phyloP scores from a whole-genome alignment of 2,888 invertebrate species.

The Merodon equestris region DNA sequence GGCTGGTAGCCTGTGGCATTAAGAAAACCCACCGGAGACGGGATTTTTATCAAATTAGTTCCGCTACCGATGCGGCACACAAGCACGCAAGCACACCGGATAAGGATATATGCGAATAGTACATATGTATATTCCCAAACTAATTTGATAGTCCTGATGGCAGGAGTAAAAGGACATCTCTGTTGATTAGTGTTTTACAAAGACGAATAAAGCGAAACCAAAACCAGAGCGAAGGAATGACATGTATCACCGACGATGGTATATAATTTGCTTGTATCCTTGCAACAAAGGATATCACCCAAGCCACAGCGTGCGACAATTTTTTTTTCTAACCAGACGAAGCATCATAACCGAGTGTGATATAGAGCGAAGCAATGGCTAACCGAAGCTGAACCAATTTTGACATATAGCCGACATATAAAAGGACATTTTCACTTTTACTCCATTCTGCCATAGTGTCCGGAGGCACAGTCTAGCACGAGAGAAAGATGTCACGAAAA shows the following conservation, averaged over 20 bases:
- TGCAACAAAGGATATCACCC: slow-evolving; percentile 32
- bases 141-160: slow-evolving; percentile 60
- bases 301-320: slow-evolving; percentile 38
- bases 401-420: slow-evolving; percentile 63
- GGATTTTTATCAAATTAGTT: slow-evolving; percentile 68
- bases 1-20: slow-evolving; percentile 15
- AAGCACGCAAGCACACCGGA: no score
- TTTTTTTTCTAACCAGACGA: slow-evolving; percentile 27
- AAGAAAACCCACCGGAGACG: slow-evolving; percentile 61
- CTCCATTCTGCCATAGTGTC: slow-evolving; percentile 28
- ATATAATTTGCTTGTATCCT: slow-evolving; percentile 13
- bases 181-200: slow-evolving; percentile 52
- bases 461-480: slow-evolving; percentile 25
- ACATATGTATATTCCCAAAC: slow-evolving; percentile 26
- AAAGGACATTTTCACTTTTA: slow-evolving; percentile 57
- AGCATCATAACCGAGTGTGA: slow-evolving; percentile 4
- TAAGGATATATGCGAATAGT: not conserved
- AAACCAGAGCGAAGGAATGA: slow-evolving; percentile 37
- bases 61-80: slow-evolving; percentile 28
- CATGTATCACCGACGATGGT: slow-evolving; percentile 51
- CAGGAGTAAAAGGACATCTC: slow-evolving; percentile 50
- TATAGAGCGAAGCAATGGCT: slow-evolving; percentile 20
- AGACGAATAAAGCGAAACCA: not conserved
- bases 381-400: slow-evolving; percentile 62
- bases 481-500: slow-evolving; percentile 8